A percentile compares a stretch with the other conserved stretches of the same genome.
Conservation (phyloP, 92 coral and sea anemone genomes). For the Parazoanthus darwini region DNA sequence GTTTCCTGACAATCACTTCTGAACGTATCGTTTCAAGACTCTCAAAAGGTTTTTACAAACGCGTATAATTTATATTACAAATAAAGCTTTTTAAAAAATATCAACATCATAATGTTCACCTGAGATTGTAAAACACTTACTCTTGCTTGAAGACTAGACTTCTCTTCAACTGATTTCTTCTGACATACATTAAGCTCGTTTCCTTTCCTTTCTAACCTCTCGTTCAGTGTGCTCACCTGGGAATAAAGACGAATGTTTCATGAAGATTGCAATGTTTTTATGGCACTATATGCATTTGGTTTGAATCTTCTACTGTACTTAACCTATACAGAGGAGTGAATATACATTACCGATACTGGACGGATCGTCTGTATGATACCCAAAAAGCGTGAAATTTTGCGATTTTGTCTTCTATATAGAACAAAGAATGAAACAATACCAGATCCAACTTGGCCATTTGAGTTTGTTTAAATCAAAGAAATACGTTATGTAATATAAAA, state of each 20-base stretch:
- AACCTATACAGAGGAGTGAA: neutral
- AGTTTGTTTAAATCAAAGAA: no score
- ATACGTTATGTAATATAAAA: no score
- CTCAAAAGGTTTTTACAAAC: no score
- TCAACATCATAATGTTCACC: no score
- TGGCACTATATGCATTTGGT: neutral
- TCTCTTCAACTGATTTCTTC: constrained; percentile 74
- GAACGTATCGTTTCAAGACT: no score
- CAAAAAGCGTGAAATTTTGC: no score
- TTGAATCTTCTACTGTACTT: neutral
- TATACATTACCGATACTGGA: no score
- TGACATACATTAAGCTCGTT: constrained; percentile 76
- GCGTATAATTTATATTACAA: neutral
- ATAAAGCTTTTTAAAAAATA: neutral
- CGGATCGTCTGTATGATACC: neutral
- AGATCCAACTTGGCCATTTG: no score
- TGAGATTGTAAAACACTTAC: constrained; percentile 2
- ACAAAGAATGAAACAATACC: no score
- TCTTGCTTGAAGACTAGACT: constrained; percentile 54
- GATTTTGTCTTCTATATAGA: no score
- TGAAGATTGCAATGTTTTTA: neutral
- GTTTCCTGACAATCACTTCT: no score
- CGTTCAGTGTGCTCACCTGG: constrained; percentile 94
- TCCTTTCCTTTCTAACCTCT: constrained; percentile 91
- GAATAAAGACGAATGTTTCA: neutral